phyloP scores from a whole-genome alignment of 2,888 invertebrate species.

The Macrosoma leucophasiata region DNA sequence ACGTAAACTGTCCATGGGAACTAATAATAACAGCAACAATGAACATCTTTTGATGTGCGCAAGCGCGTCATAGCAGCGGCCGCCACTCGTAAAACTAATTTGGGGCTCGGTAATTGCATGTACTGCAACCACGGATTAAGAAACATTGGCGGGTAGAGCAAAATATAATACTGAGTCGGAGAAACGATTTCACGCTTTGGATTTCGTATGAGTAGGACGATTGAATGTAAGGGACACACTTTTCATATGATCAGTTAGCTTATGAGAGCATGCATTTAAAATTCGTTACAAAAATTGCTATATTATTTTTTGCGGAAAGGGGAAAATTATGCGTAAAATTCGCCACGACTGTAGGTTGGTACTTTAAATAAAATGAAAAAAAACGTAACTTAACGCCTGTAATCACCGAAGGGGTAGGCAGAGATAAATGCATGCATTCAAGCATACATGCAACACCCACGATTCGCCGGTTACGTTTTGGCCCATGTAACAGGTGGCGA shows the following conservation, averaged over 20 bases:
- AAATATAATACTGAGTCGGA: slow-evolving; percentile 25
- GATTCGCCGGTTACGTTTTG: no score
- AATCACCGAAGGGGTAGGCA: no score
- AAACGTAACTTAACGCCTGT: no score
- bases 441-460: no score
- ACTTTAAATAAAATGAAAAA: no score
- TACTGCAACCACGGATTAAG: slow-evolving; percentile 38
- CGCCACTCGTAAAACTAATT: slow-evolving; percentile 67
- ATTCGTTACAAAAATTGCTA: no score
- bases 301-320: neutral
- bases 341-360: neutral
- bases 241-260: slow-evolving; percentile 1
- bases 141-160: slow-evolving; percentile 29
- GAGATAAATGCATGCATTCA: no score
- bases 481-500: no score
- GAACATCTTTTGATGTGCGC: slow-evolving; percentile 53
- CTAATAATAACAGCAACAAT: slow-evolving; percentile 69
- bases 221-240: slow-evolving; percentile 1
- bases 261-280: no score
- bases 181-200: no score
- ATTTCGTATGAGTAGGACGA: no score
- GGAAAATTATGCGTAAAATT: neutral
- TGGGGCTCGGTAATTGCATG: slow-evolving; percentile 47
- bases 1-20: slow-evolving; percentile 49
- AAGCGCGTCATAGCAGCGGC: slow-evolving; percentile 53